Evolutionary conservation across 1,140 invertebrate species (phyloP), one percentile per base, ranked within the genome.

Genomic region (Panulirus ornatus): DNA sequence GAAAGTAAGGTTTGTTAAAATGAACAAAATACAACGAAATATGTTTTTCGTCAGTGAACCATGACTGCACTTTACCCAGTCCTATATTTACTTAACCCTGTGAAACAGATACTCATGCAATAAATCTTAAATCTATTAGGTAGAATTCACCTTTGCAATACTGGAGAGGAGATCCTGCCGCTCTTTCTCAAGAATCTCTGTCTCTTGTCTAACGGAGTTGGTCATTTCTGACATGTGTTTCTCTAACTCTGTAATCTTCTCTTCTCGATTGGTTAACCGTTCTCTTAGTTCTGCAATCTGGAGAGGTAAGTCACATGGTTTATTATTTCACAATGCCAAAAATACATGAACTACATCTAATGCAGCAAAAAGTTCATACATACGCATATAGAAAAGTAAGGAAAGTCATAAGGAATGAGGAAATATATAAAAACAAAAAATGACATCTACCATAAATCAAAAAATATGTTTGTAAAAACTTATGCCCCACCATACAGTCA

Each of bases 231-330:
- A 94, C 58, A 95, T 95, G 93, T 97, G 96, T 1, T 94, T 94
- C 92, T 96, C 95, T 40, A 97, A 94, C 70, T 96, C 95, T 79
- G 95, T 94, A 66, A 97, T 94, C 92, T 96, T 94, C 27, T 94
- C 94, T 92, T 95, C 95, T 91, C 96, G 95, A 1, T 95, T 94
- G 75, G 96, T 95, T 42, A 96, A 96, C 92, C 95, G 95, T 88
- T 95, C 94, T 11, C 95, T 95, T 19, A 97, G 94, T 47, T 96
- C 95, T 63, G 95, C 95, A 75, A 97, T 95, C 93, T 96, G 63
- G 5, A 47, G 40, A 70, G 34, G 27, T 79, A 27, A 70, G 27
- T 6, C 58, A 58, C 2, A n/a, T n/a, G n/a, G n/a, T n/a, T n/a
- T n/a, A n/a, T n/a, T n/a, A n/a, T n/a, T 47, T 44, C 34, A 11